These are phyloP conservation scores for Siphonodentalium dalli DNA, from an alignment of 2,888 invertebrate species.

Conservation along the genomic window DNA sequence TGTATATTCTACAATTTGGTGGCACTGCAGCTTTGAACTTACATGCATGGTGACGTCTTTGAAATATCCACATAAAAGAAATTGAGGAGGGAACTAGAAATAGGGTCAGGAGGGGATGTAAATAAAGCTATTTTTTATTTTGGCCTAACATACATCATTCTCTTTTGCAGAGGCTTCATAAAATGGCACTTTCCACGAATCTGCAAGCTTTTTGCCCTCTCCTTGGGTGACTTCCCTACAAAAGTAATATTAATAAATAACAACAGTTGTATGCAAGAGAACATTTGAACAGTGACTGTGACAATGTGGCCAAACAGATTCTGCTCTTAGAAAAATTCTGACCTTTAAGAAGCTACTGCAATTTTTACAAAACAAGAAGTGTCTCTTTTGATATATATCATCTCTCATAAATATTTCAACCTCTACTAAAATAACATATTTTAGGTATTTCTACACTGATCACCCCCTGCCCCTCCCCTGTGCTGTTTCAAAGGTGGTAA, in stretches of 20 bases:
- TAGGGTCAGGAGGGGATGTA: background rate
- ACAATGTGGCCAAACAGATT: no score
- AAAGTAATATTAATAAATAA: slow-evolving; percentile 7
- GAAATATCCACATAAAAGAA: slow-evolving; percentile 7
- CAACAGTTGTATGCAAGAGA: background rate
- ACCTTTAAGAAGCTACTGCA: background rate
- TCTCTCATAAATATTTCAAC: no score
- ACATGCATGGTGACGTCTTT: no score
- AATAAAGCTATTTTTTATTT: background rate
- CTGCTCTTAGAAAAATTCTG: background rate
- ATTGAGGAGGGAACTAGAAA: background rate
- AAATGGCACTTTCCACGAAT: slow-evolving; percentile 89
- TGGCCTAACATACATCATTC: slow-evolving; percentile 81
- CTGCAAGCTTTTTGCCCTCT: slow-evolving; percentile 88
- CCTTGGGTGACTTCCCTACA: slow-evolving; percentile 82
- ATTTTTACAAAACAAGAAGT: no score
- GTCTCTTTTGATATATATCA: no score
- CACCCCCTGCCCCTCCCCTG: no score
- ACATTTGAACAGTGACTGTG: no score
- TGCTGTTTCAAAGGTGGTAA: no score
- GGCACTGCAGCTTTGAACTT: no score
- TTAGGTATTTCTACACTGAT: no score
- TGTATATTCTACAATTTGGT: no score
- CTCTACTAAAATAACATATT: no score
- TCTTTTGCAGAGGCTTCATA: slow-evolving; percentile 96